These are phyloP conservation scores for Orthonyx spaldingii DNA, from an alignment of 2,113 vertebrate species.

Conservation along the genomic window DNA sequence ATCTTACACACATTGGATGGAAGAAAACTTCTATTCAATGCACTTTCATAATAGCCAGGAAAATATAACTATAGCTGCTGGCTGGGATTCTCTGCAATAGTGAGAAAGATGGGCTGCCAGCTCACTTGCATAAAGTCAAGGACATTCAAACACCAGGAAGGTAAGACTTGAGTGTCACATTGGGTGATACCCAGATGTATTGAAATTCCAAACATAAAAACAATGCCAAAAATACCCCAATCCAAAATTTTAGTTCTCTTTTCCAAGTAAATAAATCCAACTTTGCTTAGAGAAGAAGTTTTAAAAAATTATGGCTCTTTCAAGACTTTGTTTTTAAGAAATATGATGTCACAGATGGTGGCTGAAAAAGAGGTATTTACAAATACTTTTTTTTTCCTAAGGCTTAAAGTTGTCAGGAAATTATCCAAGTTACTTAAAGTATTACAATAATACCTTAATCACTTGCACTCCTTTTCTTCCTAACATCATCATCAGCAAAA, in stretches of 20 bases:
- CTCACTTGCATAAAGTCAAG: background rate
- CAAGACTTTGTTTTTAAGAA: background rate
- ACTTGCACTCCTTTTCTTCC: background rate
- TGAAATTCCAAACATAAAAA: background rate
- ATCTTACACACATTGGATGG: background rate
- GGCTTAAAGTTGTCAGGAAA: background rate
- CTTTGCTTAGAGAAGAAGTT: background rate
- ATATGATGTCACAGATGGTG: background rate
- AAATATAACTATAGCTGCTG: background rate
- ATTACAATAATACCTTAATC: background rate
- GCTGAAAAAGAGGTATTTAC: background rate
- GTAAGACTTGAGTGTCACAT: background rate
- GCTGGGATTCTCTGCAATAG: background rate
- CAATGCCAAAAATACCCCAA: background rate
- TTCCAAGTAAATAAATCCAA: background rate
- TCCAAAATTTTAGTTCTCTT: background rate
- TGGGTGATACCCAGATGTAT: background rate
- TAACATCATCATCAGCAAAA: background rate
- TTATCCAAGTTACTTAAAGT: background rate
- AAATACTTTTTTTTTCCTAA: background rate
- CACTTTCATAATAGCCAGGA: background rate
- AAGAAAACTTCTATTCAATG: background rate
- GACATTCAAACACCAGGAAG: accelerated
- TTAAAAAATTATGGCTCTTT: background rate
- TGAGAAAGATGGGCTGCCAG: background rate